A percentile compares a stretch with the other conserved stretches of the same genome.
Conservation (phyloP, 2,797 vertebrate species). For the Pagetopsis macropterus region DNA sequence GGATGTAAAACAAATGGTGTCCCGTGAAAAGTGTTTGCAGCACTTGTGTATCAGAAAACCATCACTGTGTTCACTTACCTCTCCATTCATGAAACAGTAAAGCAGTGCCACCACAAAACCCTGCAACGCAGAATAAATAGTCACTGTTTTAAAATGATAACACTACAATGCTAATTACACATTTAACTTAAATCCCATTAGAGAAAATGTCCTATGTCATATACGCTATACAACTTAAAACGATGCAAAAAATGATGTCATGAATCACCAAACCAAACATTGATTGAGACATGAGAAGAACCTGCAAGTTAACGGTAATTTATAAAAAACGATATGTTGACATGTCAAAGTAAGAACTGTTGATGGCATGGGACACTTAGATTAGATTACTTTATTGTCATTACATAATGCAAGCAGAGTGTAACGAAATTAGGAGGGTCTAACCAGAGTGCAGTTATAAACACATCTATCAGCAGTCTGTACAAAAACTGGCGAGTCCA, state of each 20-base stretch:
- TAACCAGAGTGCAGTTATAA: too few relatives aligned
- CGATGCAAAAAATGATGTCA: too few relatives aligned
- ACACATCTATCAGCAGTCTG: too few relatives aligned
- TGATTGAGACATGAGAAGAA: background rate
- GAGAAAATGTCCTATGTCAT: too few relatives aligned
- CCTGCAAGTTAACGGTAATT: background rate
- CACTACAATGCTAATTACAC: background rate
- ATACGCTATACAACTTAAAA: too few relatives aligned
- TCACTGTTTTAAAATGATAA: slow-evolving; percentile 2
- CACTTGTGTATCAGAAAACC: background rate
- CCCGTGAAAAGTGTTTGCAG: background rate
- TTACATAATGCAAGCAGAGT: too few relatives aligned
- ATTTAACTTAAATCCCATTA: background rate
- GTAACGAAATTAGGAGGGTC: too few relatives aligned
- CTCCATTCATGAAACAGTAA: slow-evolving; percentile 92
- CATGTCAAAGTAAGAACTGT: background rate
- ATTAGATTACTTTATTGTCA: too few relatives aligned
- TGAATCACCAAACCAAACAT: background rate
- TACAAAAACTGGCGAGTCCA: too few relatives aligned
- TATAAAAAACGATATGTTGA: background rate
- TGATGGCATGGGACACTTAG: background rate
- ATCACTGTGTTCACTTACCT: slow-evolving; percentile 77
- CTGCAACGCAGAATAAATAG: slow-evolving; percentile 72
- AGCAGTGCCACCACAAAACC: slow-evolving; percentile 91
- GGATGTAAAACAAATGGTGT: background rate